These are phyloP conservation scores for Austrolebias charrua DNA, from an alignment of 2,797 vertebrate species.

Conservation along the genomic window DNA sequence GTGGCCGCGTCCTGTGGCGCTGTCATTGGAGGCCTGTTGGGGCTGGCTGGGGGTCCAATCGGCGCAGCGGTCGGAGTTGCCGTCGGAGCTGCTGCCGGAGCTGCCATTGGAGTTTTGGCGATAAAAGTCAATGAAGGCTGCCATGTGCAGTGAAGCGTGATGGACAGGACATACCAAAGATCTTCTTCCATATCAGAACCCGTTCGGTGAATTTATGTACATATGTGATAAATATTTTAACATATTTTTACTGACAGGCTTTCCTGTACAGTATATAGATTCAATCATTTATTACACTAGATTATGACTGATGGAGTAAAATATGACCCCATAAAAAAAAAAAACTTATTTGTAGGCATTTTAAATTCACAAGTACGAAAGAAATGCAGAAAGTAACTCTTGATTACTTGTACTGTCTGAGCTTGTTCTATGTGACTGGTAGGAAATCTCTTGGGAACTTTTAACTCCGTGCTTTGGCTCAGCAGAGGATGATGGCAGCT, in stretches of 20 bases:
- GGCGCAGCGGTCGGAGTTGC: slow-evolving; percentile 34
- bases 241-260: neutral
- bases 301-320: neutral
- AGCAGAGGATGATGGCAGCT: too few species aligned
- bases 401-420: too few species aligned
- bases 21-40: slow-evolving; percentile 45
- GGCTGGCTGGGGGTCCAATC: slow-evolving; percentile 39
- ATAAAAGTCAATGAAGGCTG: slow-evolving; percentile 36
- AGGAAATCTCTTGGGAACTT: too few species aligned
- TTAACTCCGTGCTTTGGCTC: too few species aligned
- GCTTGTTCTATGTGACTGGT: too few species aligned
- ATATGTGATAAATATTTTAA: neutral
- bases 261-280: neutral
- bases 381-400: too few species aligned
- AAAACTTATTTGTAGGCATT: neutral
- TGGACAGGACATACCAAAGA: too few species aligned
- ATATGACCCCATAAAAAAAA: neutral
- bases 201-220: neutral
- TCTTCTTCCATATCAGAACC: neutral
- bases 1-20: slow-evolving; percentile 30
- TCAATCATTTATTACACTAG: neutral
- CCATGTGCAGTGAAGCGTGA: slow-evolving; percentile 37
- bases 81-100: slow-evolving; percentile 48
- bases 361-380: neutral
- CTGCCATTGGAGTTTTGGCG: slow-evolving; percentile 33